Conservation (phyloP, 2,888 invertebrate species). For the Hydraecia micacea region DNA sequence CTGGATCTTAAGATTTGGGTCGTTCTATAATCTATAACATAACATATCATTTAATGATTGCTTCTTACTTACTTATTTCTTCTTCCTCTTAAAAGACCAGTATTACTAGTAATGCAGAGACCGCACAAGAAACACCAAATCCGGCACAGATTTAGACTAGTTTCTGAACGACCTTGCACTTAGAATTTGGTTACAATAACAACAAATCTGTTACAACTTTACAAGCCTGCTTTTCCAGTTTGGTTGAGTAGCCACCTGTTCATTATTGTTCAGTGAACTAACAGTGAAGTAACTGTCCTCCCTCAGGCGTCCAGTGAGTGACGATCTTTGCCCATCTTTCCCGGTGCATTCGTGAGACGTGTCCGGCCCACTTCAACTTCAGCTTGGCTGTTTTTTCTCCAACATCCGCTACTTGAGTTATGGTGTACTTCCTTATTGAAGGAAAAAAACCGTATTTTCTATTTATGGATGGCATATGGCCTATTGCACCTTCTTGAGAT, state of each 20-base stretch:
- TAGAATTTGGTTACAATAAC: conserved; percentile 20
- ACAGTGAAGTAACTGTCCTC: neutral
- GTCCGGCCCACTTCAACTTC: neutral
- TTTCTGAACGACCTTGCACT: conserved; percentile 36
- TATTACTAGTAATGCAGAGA: neutral
- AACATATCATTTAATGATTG: neutral
- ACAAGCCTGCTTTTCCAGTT: conserved; percentile 28
- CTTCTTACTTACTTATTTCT: too few species aligned
- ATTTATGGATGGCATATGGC: neutral
- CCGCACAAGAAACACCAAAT: neutral
- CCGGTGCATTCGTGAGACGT: neutral
- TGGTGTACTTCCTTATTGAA: neutral
- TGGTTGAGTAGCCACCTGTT: neutral
- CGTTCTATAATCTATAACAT: neutral
- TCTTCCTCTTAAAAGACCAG: conserved; percentile 13
- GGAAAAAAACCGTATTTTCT: neutral
- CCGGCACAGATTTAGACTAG: conserved; percentile 5
- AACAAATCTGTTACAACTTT: conserved; percentile 25
- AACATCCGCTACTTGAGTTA: neutral
- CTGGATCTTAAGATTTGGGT: neutral
- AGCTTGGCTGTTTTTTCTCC: neutral
- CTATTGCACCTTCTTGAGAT: neutral
- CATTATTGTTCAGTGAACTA: conserved; percentile 1
- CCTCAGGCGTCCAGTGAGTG: neutral
- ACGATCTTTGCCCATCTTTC: neutral